Conservation (phyloP, 2,113 vertebrate genomes). For the Coptodon rendalli region DNA sequence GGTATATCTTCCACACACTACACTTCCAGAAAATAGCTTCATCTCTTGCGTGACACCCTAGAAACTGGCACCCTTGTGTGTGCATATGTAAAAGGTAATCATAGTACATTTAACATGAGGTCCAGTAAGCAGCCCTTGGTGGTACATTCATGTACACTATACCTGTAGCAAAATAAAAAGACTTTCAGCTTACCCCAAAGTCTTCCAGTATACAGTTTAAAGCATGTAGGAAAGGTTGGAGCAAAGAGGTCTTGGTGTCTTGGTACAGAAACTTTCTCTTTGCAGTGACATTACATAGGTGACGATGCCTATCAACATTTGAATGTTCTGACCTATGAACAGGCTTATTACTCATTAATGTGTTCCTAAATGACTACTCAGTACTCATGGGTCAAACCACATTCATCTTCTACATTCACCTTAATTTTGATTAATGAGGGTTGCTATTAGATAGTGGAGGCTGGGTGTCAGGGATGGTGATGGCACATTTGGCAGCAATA, state of each 20-base stretch:
- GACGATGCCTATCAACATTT: neutral
- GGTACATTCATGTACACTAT: neutral
- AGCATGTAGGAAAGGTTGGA: neutral
- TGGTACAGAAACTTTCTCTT: neutral
- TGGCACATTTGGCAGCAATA: neutral
- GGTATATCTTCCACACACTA: neutral
- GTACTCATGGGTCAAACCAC: neutral
- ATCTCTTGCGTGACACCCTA: accelerated
- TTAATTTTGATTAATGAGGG: neutral
- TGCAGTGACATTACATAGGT: neutral
- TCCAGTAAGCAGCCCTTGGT: neutral
- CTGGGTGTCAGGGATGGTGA: neutral
- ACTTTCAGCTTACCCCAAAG: neutral
- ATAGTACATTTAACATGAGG: neutral
- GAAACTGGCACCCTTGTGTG: neutral
- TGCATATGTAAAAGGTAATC: neutral
- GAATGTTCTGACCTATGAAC: neutral
- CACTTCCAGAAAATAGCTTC: neutral
- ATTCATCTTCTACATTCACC: neutral
- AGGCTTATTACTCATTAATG: neutral
- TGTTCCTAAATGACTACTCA: neutral
- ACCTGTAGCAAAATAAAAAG: neutral
- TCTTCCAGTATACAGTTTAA: neutral
- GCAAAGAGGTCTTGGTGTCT: accelerated
- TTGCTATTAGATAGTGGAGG: neutral